These are phyloP conservation scores for Hafferia zeledoni DNA, from an alignment of 2,797 vertebrate species.

Conservation along the genomic window DNA sequence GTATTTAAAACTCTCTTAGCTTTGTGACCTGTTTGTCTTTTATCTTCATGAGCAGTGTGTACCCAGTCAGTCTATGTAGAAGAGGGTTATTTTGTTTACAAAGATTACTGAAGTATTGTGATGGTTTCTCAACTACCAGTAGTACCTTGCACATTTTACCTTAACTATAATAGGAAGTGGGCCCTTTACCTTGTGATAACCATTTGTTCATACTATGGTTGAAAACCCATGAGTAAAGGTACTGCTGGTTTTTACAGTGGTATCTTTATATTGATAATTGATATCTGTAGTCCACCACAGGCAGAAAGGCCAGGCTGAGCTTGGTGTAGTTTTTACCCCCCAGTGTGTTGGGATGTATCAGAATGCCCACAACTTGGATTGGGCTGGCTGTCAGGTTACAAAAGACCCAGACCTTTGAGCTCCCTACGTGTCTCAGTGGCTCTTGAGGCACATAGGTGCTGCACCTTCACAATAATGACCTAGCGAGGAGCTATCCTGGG, in stretches of 20 bases:
- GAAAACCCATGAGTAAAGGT: not conserved
- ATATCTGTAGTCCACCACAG: not conserved
- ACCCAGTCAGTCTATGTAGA: not conserved
- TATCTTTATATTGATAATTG: rapidly evolving
- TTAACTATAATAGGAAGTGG: not conserved
- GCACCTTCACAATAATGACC: rapidly evolving
- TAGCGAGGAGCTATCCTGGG: not conserved
- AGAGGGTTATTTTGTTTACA: not conserved
- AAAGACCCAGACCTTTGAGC: not conserved
- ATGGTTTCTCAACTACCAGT: not conserved
- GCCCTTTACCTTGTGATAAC: not conserved
- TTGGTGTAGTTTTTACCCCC: not conserved
- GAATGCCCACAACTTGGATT: not conserved
- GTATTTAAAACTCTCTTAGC: not conserved
- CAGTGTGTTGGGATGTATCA: not conserved
- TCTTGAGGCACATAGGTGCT: rapidly evolving
- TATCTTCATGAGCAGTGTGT: not conserved
- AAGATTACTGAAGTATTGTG: not conserved
- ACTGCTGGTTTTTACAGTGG: not conserved
- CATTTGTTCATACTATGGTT: not conserved
- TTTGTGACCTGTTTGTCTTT: not conserved
- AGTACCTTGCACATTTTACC: not conserved
- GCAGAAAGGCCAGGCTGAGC: not conserved
- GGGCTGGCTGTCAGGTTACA: rapidly evolving
- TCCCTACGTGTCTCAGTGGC: rapidly evolving